Conservation (phyloP, 1,140 invertebrate species). For the Drosophila trapezifrons region DNA sequence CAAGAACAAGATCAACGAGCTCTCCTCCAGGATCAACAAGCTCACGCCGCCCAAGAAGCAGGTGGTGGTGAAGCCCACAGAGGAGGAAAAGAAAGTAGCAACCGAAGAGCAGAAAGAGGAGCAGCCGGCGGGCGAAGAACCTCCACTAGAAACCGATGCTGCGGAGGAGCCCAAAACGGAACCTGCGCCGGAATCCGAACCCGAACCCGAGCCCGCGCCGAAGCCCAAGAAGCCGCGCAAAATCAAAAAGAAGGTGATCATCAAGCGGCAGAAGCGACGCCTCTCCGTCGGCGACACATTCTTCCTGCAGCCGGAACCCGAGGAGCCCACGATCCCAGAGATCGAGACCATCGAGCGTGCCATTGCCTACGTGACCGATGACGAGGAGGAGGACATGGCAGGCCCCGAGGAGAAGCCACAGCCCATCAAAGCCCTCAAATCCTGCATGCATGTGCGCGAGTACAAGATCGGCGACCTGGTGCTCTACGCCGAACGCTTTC, state of each 20-base stretch:
- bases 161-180: slow-evolving; percentile 8
- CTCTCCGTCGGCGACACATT: slow-evolving; percentile 77
- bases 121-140: neutral
- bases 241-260: slow-evolving; percentile 81
- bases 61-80: slow-evolving; percentile 5
- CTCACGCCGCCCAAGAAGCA: slow-evolving; percentile 71
- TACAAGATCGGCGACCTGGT: slow-evolving; percentile 77
- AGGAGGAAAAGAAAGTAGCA: slow-evolving; percentile 9
- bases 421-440: slow-evolving; percentile 61
- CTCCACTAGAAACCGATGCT: neutral
- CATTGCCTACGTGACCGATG: slow-evolving; percentile 76
- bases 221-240: slow-evolving; percentile 71
- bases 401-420: slow-evolving; percentile 31
- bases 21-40: slow-evolving; percentile 59
- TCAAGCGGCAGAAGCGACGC: slow-evolving; percentile 73
- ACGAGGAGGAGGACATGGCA: slow-evolving; percentile 44
- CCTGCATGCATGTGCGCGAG: slow-evolving; percentile 72
- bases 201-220: slow-evolving; percentile 31
- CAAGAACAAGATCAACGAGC: slow-evolving; percentile 64
- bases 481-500: slow-evolving; percentile 75
- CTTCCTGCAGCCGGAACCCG: slow-evolving; percentile 61
- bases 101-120: neutral
- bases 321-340: slow-evolving; percentile 65
- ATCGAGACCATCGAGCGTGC: slow-evolving; percentile 77
- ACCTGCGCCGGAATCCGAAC: slow-evolving; percentile 14